Evolutionary conservation across 2,888 invertebrate species (phyloP).

Genomic region (Abrostola triplasia): DNA sequence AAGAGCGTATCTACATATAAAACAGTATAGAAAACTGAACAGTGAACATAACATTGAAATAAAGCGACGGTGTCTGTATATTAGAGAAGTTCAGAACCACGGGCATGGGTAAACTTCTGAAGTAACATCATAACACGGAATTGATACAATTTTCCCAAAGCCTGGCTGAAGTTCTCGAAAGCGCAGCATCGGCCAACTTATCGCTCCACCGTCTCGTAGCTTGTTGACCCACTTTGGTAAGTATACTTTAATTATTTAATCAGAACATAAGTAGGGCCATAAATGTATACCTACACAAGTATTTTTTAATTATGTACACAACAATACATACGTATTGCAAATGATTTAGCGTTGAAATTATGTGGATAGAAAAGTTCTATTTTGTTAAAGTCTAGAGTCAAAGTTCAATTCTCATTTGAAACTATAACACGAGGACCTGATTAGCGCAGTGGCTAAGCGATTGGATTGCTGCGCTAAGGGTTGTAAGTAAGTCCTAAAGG

Average conservation of each 20-base stretch:
- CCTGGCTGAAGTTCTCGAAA: constrained; percentile 55
- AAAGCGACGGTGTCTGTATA: constrained; percentile 5
- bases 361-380: too few species aligned
- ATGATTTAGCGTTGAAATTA: too few species aligned
- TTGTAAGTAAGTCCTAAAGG: too few species aligned
- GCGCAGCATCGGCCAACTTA: constrained; percentile 61
- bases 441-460: too few species aligned
- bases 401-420: too few species aligned
- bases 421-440: too few species aligned
- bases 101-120: constrained; percentile 33
- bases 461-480: too few species aligned
- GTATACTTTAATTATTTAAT: constrained; percentile 43
- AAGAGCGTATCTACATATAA: not conserved
- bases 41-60: constrained; percentile 23
- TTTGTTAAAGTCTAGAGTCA: too few species aligned
- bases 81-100: constrained; percentile 11
- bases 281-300: not conserved
- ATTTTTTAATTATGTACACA: not conserved
- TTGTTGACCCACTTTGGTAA: constrained; percentile 65
- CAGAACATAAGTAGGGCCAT: constrained; percentile 19
- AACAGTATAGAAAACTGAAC: not conserved
- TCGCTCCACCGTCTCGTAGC: constrained; percentile 56
- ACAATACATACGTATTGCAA: not conserved
- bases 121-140: constrained; percentile 37
- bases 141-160: constrained; percentile 48